Base-by-base conservation (phyloP, 1,140 invertebrate species). In the Lamellibrachia luymesi region DNA sequence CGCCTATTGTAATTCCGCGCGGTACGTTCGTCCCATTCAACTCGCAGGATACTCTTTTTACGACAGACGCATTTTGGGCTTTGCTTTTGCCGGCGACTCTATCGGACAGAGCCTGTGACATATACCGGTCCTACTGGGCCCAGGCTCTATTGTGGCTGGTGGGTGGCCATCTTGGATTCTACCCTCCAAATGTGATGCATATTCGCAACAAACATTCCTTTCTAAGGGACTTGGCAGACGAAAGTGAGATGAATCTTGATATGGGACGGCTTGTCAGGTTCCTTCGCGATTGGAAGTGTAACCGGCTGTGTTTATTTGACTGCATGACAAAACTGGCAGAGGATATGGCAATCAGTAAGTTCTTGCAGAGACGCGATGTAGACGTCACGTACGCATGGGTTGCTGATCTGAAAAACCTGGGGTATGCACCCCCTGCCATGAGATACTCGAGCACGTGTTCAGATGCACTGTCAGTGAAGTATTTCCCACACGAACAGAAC, bases 1-100 rank as follows among this genome's bases (percentile, higher is more conserved):
- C 95, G 52, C 93, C 94, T 10, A 91, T 94, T 13, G 92, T 95
- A n/a, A 51, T 96, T 4, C 94, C 94, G 22, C 49, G 64, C 91
- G 94, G 95, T 4, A 95, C 94, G 4, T 96, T 94, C 94, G 93
- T 93, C 27, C 96, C 94, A 10, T 94, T 94, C 80, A 95, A 96
- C 92, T 95, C 95, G n/a, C 95, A 96, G 93, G 96, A 96, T 93
- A 96, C 96, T 1, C 90, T 96, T n/a, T 96, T 90, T 49, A 90
- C 89, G 6, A 10, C 92, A 50, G 92, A 94, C 17, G 95, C 95
- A 27, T 95, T 96, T 50, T 96, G 95, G 95, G 94, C 93, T 13
- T 80, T 96, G 90, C 80, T 96, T 52, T 92, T 96, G 17, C 95
- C 95, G 17, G 94, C 93, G 5, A 94, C 94, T 13, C 94, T 95